phyloP scores from a whole-genome alignment of 2,797 vertebrate species.

The Enteromius afrohamiltoni region DNA sequence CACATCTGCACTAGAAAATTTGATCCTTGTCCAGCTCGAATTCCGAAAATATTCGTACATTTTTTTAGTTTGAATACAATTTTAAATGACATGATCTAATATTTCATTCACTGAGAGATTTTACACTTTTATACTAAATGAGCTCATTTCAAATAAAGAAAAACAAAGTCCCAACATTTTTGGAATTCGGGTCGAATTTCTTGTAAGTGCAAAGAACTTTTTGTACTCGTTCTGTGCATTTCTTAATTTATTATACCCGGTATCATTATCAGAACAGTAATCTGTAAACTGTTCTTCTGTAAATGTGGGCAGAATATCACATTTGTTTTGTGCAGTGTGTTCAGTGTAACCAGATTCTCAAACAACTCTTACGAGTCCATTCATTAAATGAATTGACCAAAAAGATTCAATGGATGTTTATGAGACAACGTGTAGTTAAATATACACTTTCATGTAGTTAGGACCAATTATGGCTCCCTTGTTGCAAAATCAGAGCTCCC shows the following conservation, averaged over 20 bases:
- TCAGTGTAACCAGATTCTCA: not conserved
- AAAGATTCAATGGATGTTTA: constrained; percentile 3
- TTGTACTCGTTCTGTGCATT: not conserved
- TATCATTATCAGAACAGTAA: not conserved
- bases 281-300: not conserved
- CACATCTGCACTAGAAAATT: not conserved
- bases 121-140: too few relatives aligned
- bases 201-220: not conserved
- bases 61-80: too few relatives aligned
- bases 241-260: not conserved
- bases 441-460: not conserved
- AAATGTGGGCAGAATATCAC: not conserved
- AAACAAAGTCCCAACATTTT: too few relatives aligned
- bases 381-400: constrained; percentile 5
- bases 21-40: not conserved
- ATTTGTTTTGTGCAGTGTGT: not conserved
- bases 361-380: not conserved
- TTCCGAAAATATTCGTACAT: too few relatives aligned
- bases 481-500: not conserved
- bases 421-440: not conserved
- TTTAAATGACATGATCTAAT: too few relatives aligned
- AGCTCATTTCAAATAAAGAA: too few relatives aligned
- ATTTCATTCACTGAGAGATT: too few relatives aligned
- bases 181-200: not conserved
- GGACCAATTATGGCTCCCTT: not conserved